phyloP scores from a whole-genome alignment of 1,140 invertebrate genomes.

The Drosophila watanabei region DNA sequence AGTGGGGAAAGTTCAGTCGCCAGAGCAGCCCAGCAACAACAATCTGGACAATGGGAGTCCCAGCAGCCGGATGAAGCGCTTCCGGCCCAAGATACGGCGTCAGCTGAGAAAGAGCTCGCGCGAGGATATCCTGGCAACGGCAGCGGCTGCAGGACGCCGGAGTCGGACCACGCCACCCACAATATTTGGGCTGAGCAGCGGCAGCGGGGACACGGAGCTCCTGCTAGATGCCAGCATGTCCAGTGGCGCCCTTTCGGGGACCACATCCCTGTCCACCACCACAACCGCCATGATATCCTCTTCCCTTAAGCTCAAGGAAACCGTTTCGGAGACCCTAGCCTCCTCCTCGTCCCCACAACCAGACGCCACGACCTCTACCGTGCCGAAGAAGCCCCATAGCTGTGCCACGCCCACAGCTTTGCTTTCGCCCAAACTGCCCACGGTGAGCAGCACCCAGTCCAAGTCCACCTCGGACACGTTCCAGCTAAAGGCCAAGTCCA shows the following conservation, averaged over 20 bases:
- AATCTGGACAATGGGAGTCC: constrained; percentile 69
- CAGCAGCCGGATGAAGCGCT: constrained; percentile 78
- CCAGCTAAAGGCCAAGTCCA: constrained; percentile 92
- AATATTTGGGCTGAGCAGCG: constrained; percentile 65
- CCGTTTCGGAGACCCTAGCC: constrained; percentile 32
- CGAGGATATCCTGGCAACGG: constrained; percentile 66
- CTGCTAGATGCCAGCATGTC: constrained; percentile 74
- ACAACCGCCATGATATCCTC: constrained; percentile 10
- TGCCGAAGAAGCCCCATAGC: constrained; percentile 50
- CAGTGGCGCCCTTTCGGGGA: constrained; percentile 4
- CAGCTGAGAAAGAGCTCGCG: constrained; percentile 75
- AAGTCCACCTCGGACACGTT: constrained; percentile 86
- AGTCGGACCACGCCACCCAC: constrained; percentile 49
- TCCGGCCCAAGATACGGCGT: constrained; percentile 83
- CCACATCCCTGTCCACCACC: constrained; percentile 12
- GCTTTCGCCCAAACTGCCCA: constrained; percentile 59
- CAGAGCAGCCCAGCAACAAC: constrained; percentile 60
- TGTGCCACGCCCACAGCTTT: constrained; percentile 66
- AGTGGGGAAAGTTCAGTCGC: constrained; percentile 36
- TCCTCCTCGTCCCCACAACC: constrained; percentile 6
- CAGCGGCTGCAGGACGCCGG: constrained; percentile 53
- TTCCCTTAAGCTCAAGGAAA: constrained; percentile 4
- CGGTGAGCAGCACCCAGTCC: constrained; percentile 14
- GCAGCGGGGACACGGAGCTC: constrained; percentile 71
- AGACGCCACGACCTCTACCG: constrained; percentile 5